A percentile compares a stretch with the other conserved stretches of the same genome.
Conservation (phyloP, 2,888 invertebrate genomes). For the Hypomecis atomaria region DNA sequence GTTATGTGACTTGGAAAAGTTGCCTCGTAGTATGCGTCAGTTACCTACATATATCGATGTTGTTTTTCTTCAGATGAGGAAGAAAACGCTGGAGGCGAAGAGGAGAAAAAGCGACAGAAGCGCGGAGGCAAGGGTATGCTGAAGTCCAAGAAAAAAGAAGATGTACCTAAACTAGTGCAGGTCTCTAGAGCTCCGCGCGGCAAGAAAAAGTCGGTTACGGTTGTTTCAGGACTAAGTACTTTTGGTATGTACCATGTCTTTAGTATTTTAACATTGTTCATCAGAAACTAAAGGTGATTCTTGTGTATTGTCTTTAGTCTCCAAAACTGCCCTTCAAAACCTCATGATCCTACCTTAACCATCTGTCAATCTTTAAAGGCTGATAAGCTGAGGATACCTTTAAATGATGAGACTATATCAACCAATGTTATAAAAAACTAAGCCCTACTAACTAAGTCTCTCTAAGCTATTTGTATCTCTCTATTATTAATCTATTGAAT, state of each 20-base stretch:
- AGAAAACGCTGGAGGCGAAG: conserved; percentile 91
- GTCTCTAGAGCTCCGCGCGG: conserved; percentile 96
- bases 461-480: too few species aligned
- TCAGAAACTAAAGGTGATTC: too few species aligned
- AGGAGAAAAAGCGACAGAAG: conserved; percentile 98
- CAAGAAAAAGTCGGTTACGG: conserved; percentile 99
- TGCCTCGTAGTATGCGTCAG: conserved; percentile 50
- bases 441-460: too few species aligned
- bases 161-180: conserved; percentile 93
- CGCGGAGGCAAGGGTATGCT: conserved; percentile 98
- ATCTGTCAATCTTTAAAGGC: too few species aligned
- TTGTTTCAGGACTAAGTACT: conserved; percentile 97
- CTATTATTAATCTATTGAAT: too few species aligned
- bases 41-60: not conserved
- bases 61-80: conserved; percentile 79
- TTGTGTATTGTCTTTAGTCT: too few species aligned
- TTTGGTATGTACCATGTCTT: conserved; percentile 87
- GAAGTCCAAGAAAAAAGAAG: conserved; percentile 97
- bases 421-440: too few species aligned
- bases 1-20: conserved; percentile 41
- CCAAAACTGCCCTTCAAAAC: too few species aligned
- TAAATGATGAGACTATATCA: too few species aligned
- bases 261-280: not conserved
- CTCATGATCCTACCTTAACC: too few species aligned
- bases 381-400: too few species aligned